Evolutionary conservation across 2,113 vertebrate species (phyloP), one percentile per base, ranked within the genome.

Genomic region (Limanda limanda): DNA sequence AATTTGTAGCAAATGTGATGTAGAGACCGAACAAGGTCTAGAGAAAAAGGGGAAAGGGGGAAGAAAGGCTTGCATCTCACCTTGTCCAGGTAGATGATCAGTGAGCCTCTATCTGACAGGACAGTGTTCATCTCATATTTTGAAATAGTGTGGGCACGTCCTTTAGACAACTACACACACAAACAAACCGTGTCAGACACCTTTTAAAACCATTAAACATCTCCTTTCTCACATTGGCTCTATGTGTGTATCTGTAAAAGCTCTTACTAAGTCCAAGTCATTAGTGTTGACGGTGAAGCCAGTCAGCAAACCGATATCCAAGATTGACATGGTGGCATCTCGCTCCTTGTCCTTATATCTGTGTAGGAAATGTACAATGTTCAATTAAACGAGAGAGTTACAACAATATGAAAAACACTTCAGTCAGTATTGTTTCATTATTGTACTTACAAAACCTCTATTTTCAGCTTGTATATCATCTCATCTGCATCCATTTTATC

Each of bases 81-180:
- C 93, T 95, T 96, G 56, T 97, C 89, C 21, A 98, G 79, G 87
- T 98, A 97, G 65, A 98, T 90, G 87, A 98, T 86, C 66, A 98
- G 89, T 0, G 96, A 96, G 65, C 95, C 95, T 83, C 85, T 93
- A 1, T 93, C 90, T 0, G 92, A 91, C 24, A 88, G 64, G 0
- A 0, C 80, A 5, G 84, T 93, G 81, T 95, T 69, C 68, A 95
- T 67, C 81, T 96, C 95, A 20, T 92, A 96, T 74, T 93, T 95
- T 61, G 95, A 81, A 84, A 97, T 93, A 40, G 90, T 93, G 25
- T 85, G 88, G 54, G 95, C 96, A 2, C 78, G 88, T 0, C 94
- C 93, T 0, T 67, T 87, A 1, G 87, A 79, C 74, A 97, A 82
- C 96, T 96, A 45, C 11, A 78, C 23, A 79, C 1, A 71, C 3